Evolutionary conservation across 2,888 invertebrate species (phyloP).

Genomic region (Stramonita haemastoma): DNA sequence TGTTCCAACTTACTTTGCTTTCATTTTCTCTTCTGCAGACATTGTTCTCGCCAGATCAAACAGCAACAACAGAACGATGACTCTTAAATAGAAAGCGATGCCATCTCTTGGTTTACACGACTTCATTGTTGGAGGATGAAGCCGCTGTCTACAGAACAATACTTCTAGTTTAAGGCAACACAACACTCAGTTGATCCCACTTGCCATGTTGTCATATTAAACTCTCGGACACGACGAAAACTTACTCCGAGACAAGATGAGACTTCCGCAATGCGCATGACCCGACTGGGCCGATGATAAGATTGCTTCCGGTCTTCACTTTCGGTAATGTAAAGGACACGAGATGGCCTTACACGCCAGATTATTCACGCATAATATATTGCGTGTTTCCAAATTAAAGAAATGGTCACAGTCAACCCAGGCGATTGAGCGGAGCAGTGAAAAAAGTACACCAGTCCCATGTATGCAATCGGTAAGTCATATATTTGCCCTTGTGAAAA

Average conservation of each 20-base stretch:
- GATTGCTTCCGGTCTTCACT: constrained; percentile 37
- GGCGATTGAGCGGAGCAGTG: constrained; percentile 34
- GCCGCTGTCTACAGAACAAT: neutral
- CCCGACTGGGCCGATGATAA: neutral
- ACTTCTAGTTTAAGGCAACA: neutral
- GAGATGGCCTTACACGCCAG: constrained; percentile 47
- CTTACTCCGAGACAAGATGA: constrained; percentile 2
- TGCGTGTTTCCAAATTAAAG: constrained; percentile 39
- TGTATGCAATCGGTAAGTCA: constrained; percentile 26
- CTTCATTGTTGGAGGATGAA: constrained; percentile 30
- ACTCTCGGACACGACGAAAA: constrained; percentile 46
- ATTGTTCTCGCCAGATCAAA: constrained; percentile 54
- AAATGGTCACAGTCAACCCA: constrained; percentile 39
- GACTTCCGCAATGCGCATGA: neutral
- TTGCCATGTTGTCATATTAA: constrained; percentile 53
- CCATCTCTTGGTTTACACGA: constrained; percentile 29
- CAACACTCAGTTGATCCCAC: constrained; percentile 15
- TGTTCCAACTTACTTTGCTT: constrained; percentile 57
- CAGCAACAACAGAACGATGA: constrained; percentile 54
- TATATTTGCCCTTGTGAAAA: constrained; percentile 11
- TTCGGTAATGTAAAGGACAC: constrained; percentile 33
- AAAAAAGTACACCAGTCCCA: neutral
- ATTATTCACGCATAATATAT: constrained; percentile 44
- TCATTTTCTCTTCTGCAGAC: constrained; percentile 59
- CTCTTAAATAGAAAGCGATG: constrained; percentile 47